phyloP scores from a whole-genome alignment of 2,113 vertebrate genomes.

The Rhynchopsitta pachyrhyncha region DNA sequence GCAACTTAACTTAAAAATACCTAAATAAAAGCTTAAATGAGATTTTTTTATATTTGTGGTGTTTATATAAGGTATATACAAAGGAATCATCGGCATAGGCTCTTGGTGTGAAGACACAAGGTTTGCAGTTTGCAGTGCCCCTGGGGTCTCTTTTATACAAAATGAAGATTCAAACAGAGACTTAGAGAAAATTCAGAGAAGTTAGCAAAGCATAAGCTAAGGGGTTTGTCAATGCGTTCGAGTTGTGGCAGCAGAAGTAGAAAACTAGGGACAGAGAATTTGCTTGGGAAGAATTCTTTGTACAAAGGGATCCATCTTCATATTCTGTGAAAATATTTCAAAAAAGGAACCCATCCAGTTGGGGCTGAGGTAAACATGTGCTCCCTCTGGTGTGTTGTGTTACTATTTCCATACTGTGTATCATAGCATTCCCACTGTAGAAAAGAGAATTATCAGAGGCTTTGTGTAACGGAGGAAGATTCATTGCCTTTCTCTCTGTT shows the following conservation, averaged over 20 bases:
- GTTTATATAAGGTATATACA: neutral
- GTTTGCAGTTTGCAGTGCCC: neutral
- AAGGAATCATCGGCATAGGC: neutral
- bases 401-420: neutral
- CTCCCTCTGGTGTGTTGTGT: neutral
- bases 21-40: constrained; percentile 52
- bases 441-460: neutral
- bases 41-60: neutral
- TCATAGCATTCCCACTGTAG: neutral
- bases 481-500: neutral
- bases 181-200: neutral
- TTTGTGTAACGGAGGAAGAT: neutral
- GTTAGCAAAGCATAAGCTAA: neutral
- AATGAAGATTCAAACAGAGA: neutral
- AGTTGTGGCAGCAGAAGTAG: neutral
- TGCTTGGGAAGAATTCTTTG: neutral
- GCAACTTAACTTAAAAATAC: constrained; percentile 57
- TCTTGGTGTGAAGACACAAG: neutral
- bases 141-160: neutral
- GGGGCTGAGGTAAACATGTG: neutral
- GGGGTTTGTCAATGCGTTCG: neutral
- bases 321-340: neutral
- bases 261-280: neutral
- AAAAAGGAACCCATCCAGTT: neutral
- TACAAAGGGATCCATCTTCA: neutral